Base-by-base conservation (phyloP, 2,113 vertebrate genomes). In the Piaya cayana region DNA sequence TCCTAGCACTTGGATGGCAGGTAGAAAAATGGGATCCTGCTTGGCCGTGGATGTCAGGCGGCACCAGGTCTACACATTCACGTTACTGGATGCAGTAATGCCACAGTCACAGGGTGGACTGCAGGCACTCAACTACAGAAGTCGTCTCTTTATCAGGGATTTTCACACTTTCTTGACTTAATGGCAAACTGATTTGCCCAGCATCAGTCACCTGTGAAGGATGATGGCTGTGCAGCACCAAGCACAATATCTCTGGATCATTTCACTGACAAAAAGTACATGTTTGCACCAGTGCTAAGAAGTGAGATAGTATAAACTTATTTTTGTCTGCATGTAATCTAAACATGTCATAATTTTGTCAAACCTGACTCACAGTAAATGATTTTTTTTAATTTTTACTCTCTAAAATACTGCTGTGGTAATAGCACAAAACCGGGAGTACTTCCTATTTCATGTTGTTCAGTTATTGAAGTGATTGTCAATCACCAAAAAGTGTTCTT, bases 61-160 rank as follows among this genome's bases (percentile, higher is more conserved):
- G 21, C 29, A 52, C 3, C 59, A 63, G 32, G 11, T 36, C 22
- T 16, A 68, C 19, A 9, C 0, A 1, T 25, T 68, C 0, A 0
- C 8, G 3, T 25, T 63, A 25, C 8, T 43, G 7, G 14, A 55
- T 34, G 20, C 17, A 32, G 11, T 32, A 52, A 63, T 22, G 19
- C 21, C 29, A 52, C 30, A 53, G 25, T 36, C 47, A 53, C n/a
- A 58, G 59, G 9, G 25, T 27, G 9, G 25, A 32, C 47, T 72
- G 34, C 36, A 63, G n/a, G 18, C 30, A 36, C 26, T 29, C 2
- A 3, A 22, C 63, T 69, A 58, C 10, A 45, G 47, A 92, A 76
- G 27, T 7, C 30, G 25, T 3, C 21, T 63, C 26, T 68, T 71
- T 65, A 45, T 45, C 25, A n/a, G 32, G 4, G 11, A 1, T 47